Evolutionary conservation across 1,140 invertebrate genomes (phyloP), one percentile per base, ranked within the genome.

Genomic region (Drosophila persimilis): DNA sequence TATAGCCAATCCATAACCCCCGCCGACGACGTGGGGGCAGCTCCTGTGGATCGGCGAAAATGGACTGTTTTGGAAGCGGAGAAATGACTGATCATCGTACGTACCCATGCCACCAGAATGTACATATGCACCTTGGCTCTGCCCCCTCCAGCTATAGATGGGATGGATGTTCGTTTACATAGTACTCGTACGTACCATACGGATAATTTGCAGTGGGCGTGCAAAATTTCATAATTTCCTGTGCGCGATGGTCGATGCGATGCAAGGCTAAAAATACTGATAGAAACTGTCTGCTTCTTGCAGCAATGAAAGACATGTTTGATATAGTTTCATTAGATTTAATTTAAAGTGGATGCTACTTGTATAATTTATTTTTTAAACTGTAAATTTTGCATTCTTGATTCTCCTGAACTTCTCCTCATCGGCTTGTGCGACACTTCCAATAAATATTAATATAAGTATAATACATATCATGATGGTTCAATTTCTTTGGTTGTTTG

Each of bases 361-460:
- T 81, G 45, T 67, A 69, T 70, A 69, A 75, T 80, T 84, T 73
- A 75, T 67, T 75, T 81, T 69, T 71, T 77, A 77, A 62, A 81
- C 78, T 85, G 70, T 85, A 81, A 85, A 85, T 85, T 85, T 85
- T 51, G 81, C 62, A 80, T 77, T 59, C 65, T 86, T 86, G 58
- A 60, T 73, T 85, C 58, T 77, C 61, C 71, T 84, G 51, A 62
- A 85, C 58, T 84, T 56, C 63, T 81, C 77, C 78, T 48, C 52
- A 58, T 53, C 81, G 77, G 47, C 26, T 22, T 20, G 50, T 50
- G 78, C 59, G 67, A 76, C 77, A 72, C 66, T 64, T 83, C 80
- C 80, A 85, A 85, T 85, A 85, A 86, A 85, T 86, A 85, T 86
- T 80, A 74, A 85, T 74, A 85, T 80, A 83, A 78, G 69, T 85